phyloP scores from a whole-genome alignment of 2,888 invertebrate species.

The Adelphocoris suturalis region DNA sequence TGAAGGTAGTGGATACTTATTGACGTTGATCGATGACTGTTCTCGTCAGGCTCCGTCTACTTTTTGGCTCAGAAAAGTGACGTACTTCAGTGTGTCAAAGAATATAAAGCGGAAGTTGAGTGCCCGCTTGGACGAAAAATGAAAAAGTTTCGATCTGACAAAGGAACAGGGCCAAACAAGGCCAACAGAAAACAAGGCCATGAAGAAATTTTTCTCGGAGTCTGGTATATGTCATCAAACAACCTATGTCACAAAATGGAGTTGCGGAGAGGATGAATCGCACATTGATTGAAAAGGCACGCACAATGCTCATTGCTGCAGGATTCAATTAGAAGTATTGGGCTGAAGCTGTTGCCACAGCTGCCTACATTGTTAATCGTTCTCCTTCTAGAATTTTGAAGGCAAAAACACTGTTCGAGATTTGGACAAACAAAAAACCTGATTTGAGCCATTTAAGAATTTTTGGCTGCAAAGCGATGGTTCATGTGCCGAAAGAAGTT shows the following conservation, averaged over 20 bases:
- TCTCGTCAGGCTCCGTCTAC: conserved; percentile 49
- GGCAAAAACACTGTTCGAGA: conserved; percentile 61
- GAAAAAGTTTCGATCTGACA: conserved; percentile 21
- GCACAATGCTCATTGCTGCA: conserved; percentile 42
- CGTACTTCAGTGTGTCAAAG: not conserved
- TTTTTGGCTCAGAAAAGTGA: conserved; percentile 35
- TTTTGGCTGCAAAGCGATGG: conserved; percentile 47
- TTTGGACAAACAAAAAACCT: conserved; percentile 53
- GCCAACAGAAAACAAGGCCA: too few relatives aligned
- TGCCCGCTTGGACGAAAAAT: conserved; percentile 12
- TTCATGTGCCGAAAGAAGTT: conserved; percentile 53
- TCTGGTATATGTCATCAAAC: conserved; percentile 73
- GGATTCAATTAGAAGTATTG: conserved; percentile 51
- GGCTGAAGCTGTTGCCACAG: conserved; percentile 57
- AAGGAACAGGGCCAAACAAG: conserved; percentile 41
- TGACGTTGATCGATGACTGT: conserved; percentile 56
- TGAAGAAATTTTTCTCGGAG: conserved; percentile 36
- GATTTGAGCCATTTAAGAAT: conserved; percentile 34
- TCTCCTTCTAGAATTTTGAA: conserved; percentile 40
- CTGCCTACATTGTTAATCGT: conserved; percentile 56
- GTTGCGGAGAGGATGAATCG: conserved; percentile 71
- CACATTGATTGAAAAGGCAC: conserved; percentile 30
- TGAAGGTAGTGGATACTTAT: conserved; percentile 45
- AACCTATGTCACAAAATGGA: conserved; percentile 72
- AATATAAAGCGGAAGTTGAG: not conserved